Evolutionary conservation across 53 echinoderm and acorn worm species (phyloP), one percentile per base, ranked within the genome.

Genomic region (Crossaster papposus): DNA sequence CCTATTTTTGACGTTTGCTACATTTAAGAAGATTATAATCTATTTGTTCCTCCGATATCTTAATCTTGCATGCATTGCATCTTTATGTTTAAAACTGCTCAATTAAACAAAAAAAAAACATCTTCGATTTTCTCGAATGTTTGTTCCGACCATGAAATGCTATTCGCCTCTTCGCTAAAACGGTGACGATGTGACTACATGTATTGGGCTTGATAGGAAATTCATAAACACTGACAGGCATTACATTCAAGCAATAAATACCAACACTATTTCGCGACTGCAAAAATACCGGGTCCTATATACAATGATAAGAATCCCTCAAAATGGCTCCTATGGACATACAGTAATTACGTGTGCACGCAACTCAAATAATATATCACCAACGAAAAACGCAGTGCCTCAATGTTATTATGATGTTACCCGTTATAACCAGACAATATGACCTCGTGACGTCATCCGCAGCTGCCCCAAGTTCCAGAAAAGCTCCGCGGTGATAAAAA

Each of bases 271-370:
- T 44, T 44, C 44, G 44, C 5, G 44, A 44, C 44, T 44, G 44
- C 22, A 58, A 58, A 15, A 13, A 52, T 52, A 13, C 53, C 8
- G 8, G 53, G 53, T 10, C 7, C 8, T 10, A 13, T 52, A 20
- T 58, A 15, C 15, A 58, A 20, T 8, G 58, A n/a, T n/a, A n/a
- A 20, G 58, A 20, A 18, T 20, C 58, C 58, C 17, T 18, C 58
- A 58, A 58, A 58, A 58, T 20, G 58, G 58, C 58, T 58, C 58
- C 12, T 24, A 68, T n/a, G n/a, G n/a, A n/a, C n/a, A n/a, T n/a
- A n/a, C n/a, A 68, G 68, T 26, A 68, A 68, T 26, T 68, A 68
- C 68, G 68, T n/a, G 68, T 68, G 28, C 68, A 68, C 15, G 24
- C 24, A 68, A 68, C 68, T 4, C 4, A 20, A 58, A 15, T 11